Base-by-base conservation (phyloP, 2,888 invertebrate genomes). In the Cheilosia vernalis region DNA sequence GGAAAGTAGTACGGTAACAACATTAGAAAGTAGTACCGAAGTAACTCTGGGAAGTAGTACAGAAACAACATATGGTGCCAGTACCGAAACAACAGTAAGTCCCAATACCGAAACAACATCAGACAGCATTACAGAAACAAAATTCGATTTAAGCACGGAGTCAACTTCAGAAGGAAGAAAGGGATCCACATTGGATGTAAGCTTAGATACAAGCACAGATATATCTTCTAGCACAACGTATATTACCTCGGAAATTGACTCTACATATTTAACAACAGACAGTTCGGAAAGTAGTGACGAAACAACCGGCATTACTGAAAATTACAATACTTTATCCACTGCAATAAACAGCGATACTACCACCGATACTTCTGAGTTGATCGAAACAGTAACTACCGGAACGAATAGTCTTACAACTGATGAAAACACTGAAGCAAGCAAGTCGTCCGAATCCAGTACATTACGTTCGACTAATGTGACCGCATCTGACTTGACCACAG, bases 1-100 rank as follows among this genome's bases (percentile, higher is more conserved):
- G 5, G 88, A 88, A 64, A 87, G 80, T 33, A 87, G 88, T 4
- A 87, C 88, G 6, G 87, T 87, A 76, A 72, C 76, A 33, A 87
- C 88, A 33, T 87, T 88, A 5, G 88, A 88, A 66, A 87, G 82
- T 37, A 87, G 87, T 5, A 87, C 88, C 27, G 80, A 76, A 17
- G 76, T 72, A 27, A 74, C 87, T 10, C 83, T 88, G 69, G 88
- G 74, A 40, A 58, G 81, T 19, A 88, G 70, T 5, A 87, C 88
- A 9, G 82, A 77, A n/a, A 76, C 24, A 24, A 24, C 24, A n/a
- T 24, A 2, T 24, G 24, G 30, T 1, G 30, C 7, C 0, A 30
- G 30, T 30, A 30, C 30, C 4, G 51, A 33, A 33, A 33, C 2
- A n/a, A n/a, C n/a, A n/a, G 37, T 15, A 10, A 42, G 49, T 0